Evolutionary conservation across 2,888 invertebrate species (phyloP).

Genomic region (Hipparchia semele): DNA sequence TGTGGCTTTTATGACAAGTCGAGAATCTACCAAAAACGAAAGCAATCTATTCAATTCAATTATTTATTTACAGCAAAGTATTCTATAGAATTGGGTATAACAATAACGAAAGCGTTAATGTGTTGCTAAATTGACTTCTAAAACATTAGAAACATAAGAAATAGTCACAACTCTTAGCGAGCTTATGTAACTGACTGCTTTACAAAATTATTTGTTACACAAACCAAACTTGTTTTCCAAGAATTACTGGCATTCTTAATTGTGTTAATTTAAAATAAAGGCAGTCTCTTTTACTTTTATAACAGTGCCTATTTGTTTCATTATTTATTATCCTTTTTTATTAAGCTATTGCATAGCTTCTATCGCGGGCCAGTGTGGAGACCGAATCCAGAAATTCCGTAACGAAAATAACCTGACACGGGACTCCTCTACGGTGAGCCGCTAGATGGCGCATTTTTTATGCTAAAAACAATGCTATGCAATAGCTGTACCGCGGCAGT

Average conservation of each 20-base stretch:
- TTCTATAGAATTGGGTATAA: not conserved
- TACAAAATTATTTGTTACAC: slow-evolving; percentile 22
- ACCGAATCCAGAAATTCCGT: no score
- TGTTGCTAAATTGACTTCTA: slow-evolving; percentile 1
- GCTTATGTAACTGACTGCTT: slow-evolving; percentile 21
- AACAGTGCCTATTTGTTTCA: not conserved
- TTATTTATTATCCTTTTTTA: not conserved
- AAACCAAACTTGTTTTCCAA: slow-evolving; percentile 17
- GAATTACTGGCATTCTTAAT: slow-evolving; percentile 5
- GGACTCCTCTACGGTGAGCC: no score
- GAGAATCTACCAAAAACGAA: no score
- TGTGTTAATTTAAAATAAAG: not conserved
- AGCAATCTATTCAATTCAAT: not conserved
- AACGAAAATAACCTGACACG: no score
- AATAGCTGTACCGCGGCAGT: no score
- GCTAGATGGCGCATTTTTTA: no score
- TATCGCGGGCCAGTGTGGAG: no score
- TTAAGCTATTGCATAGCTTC: no score
- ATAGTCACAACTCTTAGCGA: slow-evolving; percentile 19
- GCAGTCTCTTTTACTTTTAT: not conserved
- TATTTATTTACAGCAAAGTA: slow-evolving; percentile 24
- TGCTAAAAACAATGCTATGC: no score
- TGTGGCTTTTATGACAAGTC: no score
- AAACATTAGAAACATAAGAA: slow-evolving; percentile 8
- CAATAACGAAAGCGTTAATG: not conserved